phyloP scores from a whole-genome alignment of 2,113 vertebrate species.

The Platichthys stellatus region DNA sequence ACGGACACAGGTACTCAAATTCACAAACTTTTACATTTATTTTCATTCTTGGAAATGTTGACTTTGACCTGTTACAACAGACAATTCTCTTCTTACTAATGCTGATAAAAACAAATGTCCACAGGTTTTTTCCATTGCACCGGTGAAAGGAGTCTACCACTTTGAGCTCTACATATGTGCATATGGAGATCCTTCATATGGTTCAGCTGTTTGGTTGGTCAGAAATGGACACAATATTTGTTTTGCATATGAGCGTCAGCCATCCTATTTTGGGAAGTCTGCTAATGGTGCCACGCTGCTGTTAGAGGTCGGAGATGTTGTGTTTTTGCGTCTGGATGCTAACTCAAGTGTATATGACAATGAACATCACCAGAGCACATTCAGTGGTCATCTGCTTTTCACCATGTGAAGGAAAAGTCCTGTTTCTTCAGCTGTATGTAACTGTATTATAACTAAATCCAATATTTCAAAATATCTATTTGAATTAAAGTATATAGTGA shows the following conservation, averaged over 20 bases:
- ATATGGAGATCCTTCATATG: not conserved
- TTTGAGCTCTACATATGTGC: conserved; percentile 14
- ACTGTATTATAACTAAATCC: too few species aligned
- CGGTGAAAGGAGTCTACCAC: conserved; percentile 55
- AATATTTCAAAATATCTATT: too few species aligned
- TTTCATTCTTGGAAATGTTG: not conserved
- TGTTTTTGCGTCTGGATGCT: not conserved
- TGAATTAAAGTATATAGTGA: too few species aligned
- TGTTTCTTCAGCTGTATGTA: too few species aligned
- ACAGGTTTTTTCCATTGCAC: conserved; percentile 55
- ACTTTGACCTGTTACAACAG: not conserved
- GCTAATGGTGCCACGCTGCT: not conserved
- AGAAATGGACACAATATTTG: not conserved
- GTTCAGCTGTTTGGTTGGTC: not conserved
- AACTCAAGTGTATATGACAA: not conserved
- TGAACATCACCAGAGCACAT: not conserved
- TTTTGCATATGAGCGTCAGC: not conserved
- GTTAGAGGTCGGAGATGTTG: not conserved
- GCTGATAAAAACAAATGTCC: not conserved
- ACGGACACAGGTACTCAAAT: conserved; percentile 35
- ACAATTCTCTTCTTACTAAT: not conserved
- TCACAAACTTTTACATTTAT: too few species aligned
- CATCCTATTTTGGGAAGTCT: not conserved
- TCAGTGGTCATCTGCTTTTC: not conserved
- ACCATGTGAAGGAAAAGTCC: not conserved